Base-by-base conservation (phyloP, 1,140 invertebrate genomes). In the Trachymyrmex septentrionalis region DNA sequence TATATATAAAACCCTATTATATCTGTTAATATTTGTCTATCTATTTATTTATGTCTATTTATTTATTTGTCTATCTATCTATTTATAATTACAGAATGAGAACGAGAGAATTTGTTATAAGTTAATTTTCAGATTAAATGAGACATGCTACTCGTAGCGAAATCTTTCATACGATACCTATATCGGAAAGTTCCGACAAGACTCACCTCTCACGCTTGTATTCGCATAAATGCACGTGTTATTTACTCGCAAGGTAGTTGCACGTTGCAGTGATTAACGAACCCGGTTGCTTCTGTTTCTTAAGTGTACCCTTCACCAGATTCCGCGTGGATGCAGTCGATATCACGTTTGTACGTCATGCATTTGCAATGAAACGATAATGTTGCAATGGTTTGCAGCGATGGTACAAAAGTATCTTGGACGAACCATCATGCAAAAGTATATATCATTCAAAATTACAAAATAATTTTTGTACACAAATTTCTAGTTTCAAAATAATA, bases 301-400 rank as follows among this genome's bases (percentile, higher is more conserved):
- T 24, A 34, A 71, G 86, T 24, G 61, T 14, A 88, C 88, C 88
- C 59, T 89, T 89, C 88, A 89, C 88, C 38, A 76, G 59, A 89
- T 89, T 86, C 87, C 87, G 38, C 64, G 59, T 27, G 86, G 75
- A 89, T 88, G 88, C 72, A 88, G 66, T 89, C 59, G 38, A 61
- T 89, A 78, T 88, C 72, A 64, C 21, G 16, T 59, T 44, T 61
- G 9, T 38, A 38, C 34, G 59, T 59, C 30, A 21, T 3, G 34
- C 34, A 34, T 76, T 76, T 44, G 16, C 16, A 61, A 76, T 38
- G 38, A 19, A 78, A 66, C n/a, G 44, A 27, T 50, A 69, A 69
- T 69, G 66, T n/a, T 19, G 55, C 53, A 55, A 55, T 30, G 5
- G 4, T 63, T 72, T 24, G 48, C 7, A 44, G 16, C n/a, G n/a